Evolutionary conservation across 2,113 vertebrate genomes (phyloP).

Genomic region (Edolisoma coerulescens): DNA sequence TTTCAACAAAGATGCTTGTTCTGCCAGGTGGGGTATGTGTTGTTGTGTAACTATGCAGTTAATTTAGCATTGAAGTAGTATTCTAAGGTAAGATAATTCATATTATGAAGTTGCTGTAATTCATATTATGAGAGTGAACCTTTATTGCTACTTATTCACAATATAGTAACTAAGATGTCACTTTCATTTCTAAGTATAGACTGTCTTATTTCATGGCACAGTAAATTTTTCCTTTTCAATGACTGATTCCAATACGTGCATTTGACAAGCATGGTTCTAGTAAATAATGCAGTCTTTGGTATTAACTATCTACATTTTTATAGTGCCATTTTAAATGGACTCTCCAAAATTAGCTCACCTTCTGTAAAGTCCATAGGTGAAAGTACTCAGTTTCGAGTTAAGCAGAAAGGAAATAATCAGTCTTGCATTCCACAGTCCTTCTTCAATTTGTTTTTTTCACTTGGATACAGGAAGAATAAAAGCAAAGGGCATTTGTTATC

Average conservation of each 20-base stretch:
- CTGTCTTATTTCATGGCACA: neutral
- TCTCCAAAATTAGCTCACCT: neutral
- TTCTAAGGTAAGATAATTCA: neutral
- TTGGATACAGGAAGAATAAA: slow-evolving; percentile 4
- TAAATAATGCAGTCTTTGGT: neutral
- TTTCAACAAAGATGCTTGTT: neutral
- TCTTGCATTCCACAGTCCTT: neutral
- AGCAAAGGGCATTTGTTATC: slow-evolving; percentile 56
- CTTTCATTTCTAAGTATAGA: neutral
- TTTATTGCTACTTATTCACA: neutral
- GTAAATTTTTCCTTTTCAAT: neutral
- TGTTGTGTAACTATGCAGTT: neutral
- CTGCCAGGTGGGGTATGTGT: neutral
- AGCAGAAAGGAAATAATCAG: neutral
- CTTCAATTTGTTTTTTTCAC: neutral
- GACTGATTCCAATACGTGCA: neutral
- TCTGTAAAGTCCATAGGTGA: neutral
- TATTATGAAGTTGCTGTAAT: neutral
- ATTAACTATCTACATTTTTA: neutral
- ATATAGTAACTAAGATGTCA: neutral
- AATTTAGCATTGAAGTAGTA: neutral
- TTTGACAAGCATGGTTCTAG: neutral
- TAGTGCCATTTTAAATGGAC: neutral
- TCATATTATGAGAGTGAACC: neutral
- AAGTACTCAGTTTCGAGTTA: neutral